Percentiles rank a stretch among this genome's conserved stretches.
Evolutionary conservation across 2,888 invertebrate genomes (phyloP).

Genomic region (Hedychridium roseum): DNA sequence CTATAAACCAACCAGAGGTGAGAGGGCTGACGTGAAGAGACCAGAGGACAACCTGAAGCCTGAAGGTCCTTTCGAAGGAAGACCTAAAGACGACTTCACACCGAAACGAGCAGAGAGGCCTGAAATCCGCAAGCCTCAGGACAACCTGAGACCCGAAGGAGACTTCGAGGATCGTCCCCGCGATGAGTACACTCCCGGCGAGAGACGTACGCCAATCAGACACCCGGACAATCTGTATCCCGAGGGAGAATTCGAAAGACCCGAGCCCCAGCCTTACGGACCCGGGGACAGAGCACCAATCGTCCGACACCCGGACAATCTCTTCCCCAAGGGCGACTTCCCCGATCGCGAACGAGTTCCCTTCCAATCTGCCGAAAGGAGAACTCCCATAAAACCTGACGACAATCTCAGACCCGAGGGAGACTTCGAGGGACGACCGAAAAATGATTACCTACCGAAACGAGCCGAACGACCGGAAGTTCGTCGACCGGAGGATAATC

Average conservation of each 20-base stretch:
- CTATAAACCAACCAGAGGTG: constrained; percentile 57
- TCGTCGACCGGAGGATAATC: constrained; percentile 67
- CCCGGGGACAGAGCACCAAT: constrained; percentile 60
- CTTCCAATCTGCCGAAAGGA: constrained; percentile 60
- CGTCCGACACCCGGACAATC: constrained; percentile 61
- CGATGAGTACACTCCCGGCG: constrained; percentile 57
- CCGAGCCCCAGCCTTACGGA: constrained; percentile 53
- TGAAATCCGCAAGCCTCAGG: constrained; percentile 64
- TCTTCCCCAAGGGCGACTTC: no score
- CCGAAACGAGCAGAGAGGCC: constrained; percentile 52
- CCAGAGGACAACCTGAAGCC: constrained; percentile 61
- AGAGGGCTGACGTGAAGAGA: constrained; percentile 43
- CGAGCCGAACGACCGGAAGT: constrained; percentile 70
- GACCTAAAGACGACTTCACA: constrained; percentile 56
- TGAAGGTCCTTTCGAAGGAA: constrained; percentile 35
- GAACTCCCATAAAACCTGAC: constrained; percentile 65
- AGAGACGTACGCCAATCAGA: constrained; percentile 66
- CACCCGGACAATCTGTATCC: constrained; percentile 67
- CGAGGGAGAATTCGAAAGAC: constrained; percentile 63
- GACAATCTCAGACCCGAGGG: constrained; percentile 67
- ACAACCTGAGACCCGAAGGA: constrained; percentile 68
- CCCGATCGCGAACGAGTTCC: constrained; percentile 50
- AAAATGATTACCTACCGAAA: constrained; percentile 40
- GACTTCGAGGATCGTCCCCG: constrained; percentile 54
- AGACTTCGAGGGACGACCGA: constrained; percentile 64